These are phyloP conservation scores for Tetramorium alpestre DNA, from an alignment of 1,140 invertebrate species.

Conservation along the genomic window DNA sequence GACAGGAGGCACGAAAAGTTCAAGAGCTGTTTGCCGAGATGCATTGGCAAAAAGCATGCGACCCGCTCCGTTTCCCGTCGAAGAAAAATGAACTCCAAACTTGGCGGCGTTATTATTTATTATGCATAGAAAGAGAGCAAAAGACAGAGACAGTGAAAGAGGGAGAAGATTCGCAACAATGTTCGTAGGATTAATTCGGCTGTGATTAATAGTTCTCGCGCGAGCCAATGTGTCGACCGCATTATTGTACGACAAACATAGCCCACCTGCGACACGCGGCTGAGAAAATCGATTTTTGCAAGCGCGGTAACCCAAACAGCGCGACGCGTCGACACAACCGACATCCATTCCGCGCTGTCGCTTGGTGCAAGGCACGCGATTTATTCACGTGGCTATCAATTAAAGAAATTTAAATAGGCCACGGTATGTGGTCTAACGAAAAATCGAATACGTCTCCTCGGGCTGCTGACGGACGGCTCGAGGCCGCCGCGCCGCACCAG, in stretches of 20 bases:
- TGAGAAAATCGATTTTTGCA: slow-evolving; percentile 49
- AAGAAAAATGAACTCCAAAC: slow-evolving; percentile 2
- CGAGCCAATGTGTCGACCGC: slow-evolving; percentile 17
- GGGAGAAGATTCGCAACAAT: neutral
- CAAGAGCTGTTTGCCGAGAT: slow-evolving; percentile 16
- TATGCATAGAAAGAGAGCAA: neutral
- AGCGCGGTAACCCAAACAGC: slow-evolving; percentile 26
- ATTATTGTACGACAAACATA: slow-evolving; percentile 34
- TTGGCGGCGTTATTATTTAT: neutral
- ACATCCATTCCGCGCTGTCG: neutral
- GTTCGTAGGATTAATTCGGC: slow-evolving; percentile 33
- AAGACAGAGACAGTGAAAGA: neutral
- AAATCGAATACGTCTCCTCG: slow-evolving; percentile 53
- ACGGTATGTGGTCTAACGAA: slow-evolving; percentile 39
- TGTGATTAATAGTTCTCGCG: slow-evolving; percentile 24
- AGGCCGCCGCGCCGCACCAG: slow-evolving; percentile 15
- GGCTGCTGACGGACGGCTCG: slow-evolving; percentile 34
- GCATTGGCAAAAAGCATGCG: neutral
- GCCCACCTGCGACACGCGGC: slow-evolving; percentile 21
- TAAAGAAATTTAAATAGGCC: slow-evolving; percentile 58
- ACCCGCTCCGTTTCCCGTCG: neutral
- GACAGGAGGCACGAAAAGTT: slow-evolving; percentile 23
- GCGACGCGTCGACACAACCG: slow-evolving; percentile 15
- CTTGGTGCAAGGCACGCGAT: slow-evolving; percentile 31
- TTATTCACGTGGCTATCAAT: slow-evolving; percentile 49